Evolutionary conservation across 2,797 vertebrate genomes (phyloP), one percentile per base, ranked within the genome.

Genomic region (Cossypha polioptera): DNA sequence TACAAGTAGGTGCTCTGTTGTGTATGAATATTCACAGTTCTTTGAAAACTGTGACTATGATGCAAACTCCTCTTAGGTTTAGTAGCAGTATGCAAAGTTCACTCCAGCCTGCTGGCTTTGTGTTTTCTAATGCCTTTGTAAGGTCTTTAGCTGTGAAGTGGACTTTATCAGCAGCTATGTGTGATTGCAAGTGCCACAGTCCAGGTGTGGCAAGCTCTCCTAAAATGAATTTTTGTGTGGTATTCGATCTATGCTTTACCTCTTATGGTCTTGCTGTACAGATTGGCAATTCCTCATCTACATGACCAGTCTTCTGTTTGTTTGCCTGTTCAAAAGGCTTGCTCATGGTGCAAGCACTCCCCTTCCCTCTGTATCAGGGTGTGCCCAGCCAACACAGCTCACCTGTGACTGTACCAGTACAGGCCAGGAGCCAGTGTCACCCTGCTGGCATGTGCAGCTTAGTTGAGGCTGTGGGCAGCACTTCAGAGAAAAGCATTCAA

Each of bases 371-470:
- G 17, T 42, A 18, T 20, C 31, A 69, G 35, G 33, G 5, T 33
- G 45, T 77, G 42, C 72, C 47, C 45, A 40, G n/a, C 45, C 31
- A 42, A 2, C 4, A 7, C 11, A 5, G 55, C 53, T 83, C 76
- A 36, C 47, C 33, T 16, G 38, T 33, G 65, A 16, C 47, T 0
- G 22, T 33, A 22, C 22, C 63, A 26, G 0, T 13, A 2, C 0
- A 24, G 40, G 51, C 25, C 28, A 13, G 42, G 36, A 55, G 28
- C 45, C 5, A 4, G 8, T 3, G 29, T 42, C 22, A 72, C 45
- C 43, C 31, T 7, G 17, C n/a, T 51, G 45, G 28, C 10, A 11
- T 38, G 21, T 4, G 12, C 16, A 35, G 54, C 63, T 67, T 20
- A 20, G 35, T 0, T 63, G 67, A 29, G 31, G 42, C 26, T 35